Evolutionary conservation across 2,797 vertebrate species (phyloP).

Genomic region (Danio choprae): DNA sequence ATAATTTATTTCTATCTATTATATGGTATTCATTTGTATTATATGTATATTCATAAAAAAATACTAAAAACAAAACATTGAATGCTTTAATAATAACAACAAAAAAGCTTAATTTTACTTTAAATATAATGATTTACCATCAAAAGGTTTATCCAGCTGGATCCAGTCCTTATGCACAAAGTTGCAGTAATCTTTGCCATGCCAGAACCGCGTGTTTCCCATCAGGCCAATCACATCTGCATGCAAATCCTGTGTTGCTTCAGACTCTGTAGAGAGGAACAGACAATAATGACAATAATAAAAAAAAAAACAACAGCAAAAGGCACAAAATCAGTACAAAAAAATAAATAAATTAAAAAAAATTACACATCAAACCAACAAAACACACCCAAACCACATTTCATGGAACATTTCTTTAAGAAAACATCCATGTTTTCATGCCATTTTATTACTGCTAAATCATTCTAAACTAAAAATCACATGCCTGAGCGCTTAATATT

Average conservation of each 20-base stretch:
- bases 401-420: background rate
- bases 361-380: background rate
- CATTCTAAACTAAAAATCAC: constrained; percentile 10
- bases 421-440: background rate
- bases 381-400: background rate
- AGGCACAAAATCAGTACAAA: too few species aligned
- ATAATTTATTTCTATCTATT: background rate
- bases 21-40: background rate
- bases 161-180: constrained; percentile 98
- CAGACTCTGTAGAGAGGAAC: constrained; percentile 71
- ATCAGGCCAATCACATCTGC: constrained; percentile 85
- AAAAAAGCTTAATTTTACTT: background rate
- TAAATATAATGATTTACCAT: constrained; percentile 76
- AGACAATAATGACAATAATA: too few species aligned
- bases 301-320: too few species aligned
- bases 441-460: background rate
- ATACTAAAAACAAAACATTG: background rate
- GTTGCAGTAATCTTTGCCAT: constrained; percentile 98
- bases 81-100: background rate
- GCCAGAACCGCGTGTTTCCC: constrained; percentile 96
- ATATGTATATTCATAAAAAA: background rate
- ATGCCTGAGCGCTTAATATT: constrained; percentile 10
- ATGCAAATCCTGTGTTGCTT: constrained; percentile 78
- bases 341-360: too few species aligned
- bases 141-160: constrained; percentile 96